Conservation (phyloP, 2,888 invertebrate species). For the Diplolepis rosae region DNA sequence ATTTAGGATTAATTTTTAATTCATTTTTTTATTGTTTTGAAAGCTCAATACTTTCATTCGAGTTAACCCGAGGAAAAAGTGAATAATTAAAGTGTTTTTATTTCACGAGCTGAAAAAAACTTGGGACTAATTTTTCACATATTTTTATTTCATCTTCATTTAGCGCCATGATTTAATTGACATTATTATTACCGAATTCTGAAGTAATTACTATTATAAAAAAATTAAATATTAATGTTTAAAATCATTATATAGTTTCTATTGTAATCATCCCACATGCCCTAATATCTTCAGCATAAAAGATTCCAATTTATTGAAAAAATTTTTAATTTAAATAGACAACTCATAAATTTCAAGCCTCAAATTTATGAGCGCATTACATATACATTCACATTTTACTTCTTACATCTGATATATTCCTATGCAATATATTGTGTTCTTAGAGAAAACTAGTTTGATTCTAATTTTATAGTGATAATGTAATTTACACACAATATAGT, state of each 20-base stretch:
- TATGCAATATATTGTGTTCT: neutral
- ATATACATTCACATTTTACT: constrained; percentile 12
- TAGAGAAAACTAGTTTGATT: neutral
- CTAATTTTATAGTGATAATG: neutral
- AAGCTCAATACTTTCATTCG: too few relatives aligned
- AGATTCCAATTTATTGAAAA: neutral
- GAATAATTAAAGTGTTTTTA: too few relatives aligned
- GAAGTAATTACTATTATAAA: neutral
- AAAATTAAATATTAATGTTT: too few relatives aligned
- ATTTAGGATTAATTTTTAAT: too few relatives aligned
- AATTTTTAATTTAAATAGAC: constrained; percentile 15
- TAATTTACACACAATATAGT: neutral
- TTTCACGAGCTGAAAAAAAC: too few relatives aligned
- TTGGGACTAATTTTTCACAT: neutral
- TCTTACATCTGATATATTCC: neutral
- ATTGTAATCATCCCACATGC: neutral
- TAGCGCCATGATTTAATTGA: too few relatives aligned
- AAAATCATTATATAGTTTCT: too few relatives aligned
- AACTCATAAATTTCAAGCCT: constrained; percentile 2
- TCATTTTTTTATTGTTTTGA: too few relatives aligned
- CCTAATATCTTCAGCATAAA: neutral
- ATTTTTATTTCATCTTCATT: neutral
- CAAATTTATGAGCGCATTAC: constrained; percentile 14
- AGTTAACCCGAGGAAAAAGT: too few relatives aligned
- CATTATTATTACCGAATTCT: too few relatives aligned